These are phyloP conservation scores for Urocynchramus pylzowi DNA, from an alignment of 2,113 vertebrate genomes.

Conservation along the genomic window DNA sequence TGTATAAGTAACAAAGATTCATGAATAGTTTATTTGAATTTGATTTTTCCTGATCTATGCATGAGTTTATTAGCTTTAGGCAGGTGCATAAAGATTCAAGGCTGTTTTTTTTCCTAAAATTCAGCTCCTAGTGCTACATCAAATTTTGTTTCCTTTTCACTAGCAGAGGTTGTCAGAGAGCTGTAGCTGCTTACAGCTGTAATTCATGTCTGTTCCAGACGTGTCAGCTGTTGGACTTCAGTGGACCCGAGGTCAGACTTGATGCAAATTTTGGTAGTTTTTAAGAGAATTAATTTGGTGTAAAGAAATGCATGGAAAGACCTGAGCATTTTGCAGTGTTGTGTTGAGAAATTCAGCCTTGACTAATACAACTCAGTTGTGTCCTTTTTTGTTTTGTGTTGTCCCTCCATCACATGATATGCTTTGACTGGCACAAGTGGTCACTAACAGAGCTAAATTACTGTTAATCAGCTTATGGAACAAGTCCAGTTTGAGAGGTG, in stretches of 20 bases:
- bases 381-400: background rate
- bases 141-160: background rate
- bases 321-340: background rate
- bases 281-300: background rate
- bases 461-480: background rate
- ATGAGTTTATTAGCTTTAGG: constrained; percentile 7
- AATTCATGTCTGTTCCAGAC: background rate
- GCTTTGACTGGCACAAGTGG: background rate
- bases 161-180: background rate
- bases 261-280: background rate
- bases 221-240: background rate
- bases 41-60: background rate
- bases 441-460: background rate
- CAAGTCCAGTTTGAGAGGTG: background rate
- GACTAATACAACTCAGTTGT: background rate
- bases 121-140: background rate
- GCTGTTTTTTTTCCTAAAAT: background rate
- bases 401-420: background rate
- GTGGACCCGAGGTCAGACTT: background rate
- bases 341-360: background rate
- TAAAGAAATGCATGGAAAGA: background rate
- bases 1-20: background rate
- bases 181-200: background rate
- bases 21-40: constrained; percentile 16
- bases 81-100: background rate